Base-by-base conservation (phyloP, 2,113 vertebrate genomes). In the Nothocercus julius region DNA sequence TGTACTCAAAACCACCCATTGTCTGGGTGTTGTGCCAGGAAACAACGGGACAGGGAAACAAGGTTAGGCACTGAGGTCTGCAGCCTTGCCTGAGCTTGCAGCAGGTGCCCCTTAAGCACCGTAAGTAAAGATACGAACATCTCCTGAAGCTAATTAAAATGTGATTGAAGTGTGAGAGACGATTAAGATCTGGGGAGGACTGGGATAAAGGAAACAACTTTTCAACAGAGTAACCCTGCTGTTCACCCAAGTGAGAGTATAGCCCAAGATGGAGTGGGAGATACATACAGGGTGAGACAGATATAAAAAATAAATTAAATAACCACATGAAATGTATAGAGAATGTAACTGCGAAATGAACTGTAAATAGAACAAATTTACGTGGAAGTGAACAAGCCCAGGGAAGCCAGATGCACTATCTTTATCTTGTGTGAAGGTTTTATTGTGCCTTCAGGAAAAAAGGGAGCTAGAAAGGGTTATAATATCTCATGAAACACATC, bases 301-400 rank as follows among this genome's bases (percentile, higher is more conserved):
- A 66, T 32, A 79, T 5, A 68, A 81, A 58, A 36, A 36, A 36
- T 36, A 36, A 36, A 36, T 36, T 36, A 82, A 95, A 87, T 59
- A 94, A 79, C 24, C 25, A 14, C 61, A 81, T 78, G 76, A 63
- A 88, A 85, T 77, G 87, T 92, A 92, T 76, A 72, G 77, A 82
- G 69, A 92, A 85, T 56, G 53, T 94, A 93, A 88, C 83, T 58
- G 66, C 88, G 88, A 95, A 93, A 90, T 90, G 54, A 94, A 89
- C 76, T 80, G 68, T 87, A 91, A 97, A 95, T 53, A 95, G 90
- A 95, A 83, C 42, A 66, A 95, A 82, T 87, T 95, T 91, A 81
- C 92, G 82, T 85, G 85, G 72, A 87, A 80, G 16, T 38, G 93
- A 96, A 83, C 62, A 84, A 89, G 89, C 66, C 45, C 28, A 70